These are phyloP conservation scores for Pseudomugil gertrudae DNA, from an alignment of 2,797 vertebrate species.

Conservation along the genomic window DNA sequence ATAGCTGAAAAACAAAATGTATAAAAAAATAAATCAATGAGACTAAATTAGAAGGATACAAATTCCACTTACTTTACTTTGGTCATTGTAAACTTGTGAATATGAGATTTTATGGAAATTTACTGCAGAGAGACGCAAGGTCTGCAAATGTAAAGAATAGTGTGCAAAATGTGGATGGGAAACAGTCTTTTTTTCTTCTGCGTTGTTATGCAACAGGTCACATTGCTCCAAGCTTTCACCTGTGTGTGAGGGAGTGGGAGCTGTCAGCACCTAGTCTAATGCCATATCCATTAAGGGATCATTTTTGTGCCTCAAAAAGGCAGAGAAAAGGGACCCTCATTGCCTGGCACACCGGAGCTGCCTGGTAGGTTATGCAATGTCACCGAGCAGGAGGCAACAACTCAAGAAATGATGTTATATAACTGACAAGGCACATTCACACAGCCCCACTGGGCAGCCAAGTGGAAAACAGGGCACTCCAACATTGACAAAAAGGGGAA, in stretches of 20 bases:
- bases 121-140: background rate
- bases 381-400: constrained; percentile 59
- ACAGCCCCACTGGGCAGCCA: constrained; percentile 62
- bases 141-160: background rate
- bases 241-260: constrained; percentile 24
- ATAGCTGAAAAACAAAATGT: background rate
- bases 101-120: too few species aligned
- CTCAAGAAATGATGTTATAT: constrained; percentile 78
- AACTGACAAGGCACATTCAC: constrained; percentile 72
- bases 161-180: constrained; percentile 2
- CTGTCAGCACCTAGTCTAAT: constrained; percentile 55
- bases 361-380: constrained; percentile 70
- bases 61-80: too few species aligned
- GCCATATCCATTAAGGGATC: constrained; percentile 68
- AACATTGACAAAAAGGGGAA: constrained; percentile 20
- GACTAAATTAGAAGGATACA: too few species aligned
- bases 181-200: constrained; percentile 20
- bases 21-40: too few species aligned
- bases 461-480: constrained; percentile 68
- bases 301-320: constrained; percentile 65
- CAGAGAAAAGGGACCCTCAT: constrained; percentile 48
- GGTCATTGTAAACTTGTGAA: background rate
- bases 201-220: constrained; percentile 53
- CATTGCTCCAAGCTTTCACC: constrained; percentile 46
- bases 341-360: constrained; percentile 50